Percentiles rank a stretch among this genome's conserved stretches.
phyloP scores from a whole-genome alignment of 2,797 vertebrate genomes.

The Sebastes trivittatus region DNA sequence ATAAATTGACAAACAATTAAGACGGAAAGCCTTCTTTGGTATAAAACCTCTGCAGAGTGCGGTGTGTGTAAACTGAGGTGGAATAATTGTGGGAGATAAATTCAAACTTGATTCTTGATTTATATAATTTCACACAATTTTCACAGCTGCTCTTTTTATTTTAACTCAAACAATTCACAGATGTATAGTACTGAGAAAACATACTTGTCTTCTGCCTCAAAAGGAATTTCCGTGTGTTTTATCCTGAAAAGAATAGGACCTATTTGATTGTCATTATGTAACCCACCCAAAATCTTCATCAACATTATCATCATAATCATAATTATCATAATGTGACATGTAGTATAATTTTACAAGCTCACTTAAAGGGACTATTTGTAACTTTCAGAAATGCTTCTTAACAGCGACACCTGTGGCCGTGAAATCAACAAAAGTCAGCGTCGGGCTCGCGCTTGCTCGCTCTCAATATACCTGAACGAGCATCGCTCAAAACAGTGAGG shows the following conservation, averaged over 20 bases:
- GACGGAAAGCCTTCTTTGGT: neutral
- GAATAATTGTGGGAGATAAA: neutral
- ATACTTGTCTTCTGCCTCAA: neutral
- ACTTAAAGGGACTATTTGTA: no score
- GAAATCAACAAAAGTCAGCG: no score
- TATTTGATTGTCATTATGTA: neutral
- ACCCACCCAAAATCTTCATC: no score
- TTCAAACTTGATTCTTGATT: neutral
- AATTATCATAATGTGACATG: no score
- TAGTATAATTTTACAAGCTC: no score
- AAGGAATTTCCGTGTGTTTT: neutral
- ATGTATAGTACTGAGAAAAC: neutral
- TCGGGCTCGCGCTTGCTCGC: no score
- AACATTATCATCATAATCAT: no score
- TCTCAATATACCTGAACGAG: no score
- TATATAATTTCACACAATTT: neutral
- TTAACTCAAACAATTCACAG: neutral
- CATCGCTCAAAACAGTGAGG: no score
- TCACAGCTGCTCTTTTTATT: neutral
- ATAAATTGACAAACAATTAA: neutral
- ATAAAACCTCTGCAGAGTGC: neutral
- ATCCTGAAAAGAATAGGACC: neutral
- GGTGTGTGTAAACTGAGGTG: neutral
- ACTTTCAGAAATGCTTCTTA: no score
- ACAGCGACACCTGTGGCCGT: no score